phyloP scores from a whole-genome alignment of 2,113 vertebrate species.

The Eulacestoma nigropectus region DNA sequence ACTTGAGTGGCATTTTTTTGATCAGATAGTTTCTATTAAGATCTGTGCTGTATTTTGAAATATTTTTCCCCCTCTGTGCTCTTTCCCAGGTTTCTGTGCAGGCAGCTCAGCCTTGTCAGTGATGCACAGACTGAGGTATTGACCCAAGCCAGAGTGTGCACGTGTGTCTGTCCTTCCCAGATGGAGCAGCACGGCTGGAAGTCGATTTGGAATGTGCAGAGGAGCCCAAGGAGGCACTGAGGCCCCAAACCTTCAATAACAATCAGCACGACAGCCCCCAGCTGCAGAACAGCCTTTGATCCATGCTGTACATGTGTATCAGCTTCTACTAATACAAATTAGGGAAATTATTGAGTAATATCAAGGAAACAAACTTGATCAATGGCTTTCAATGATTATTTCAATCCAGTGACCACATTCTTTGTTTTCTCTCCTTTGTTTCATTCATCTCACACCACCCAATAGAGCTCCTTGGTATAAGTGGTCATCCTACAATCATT shows the following conservation, averaged over 20 bases:
- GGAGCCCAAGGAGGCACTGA: background rate
- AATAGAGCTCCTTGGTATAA: background rate
- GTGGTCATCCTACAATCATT: background rate
- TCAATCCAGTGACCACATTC: background rate
- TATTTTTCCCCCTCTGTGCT: background rate
- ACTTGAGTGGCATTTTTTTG: background rate
- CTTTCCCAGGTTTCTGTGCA: background rate
- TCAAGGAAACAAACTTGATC: background rate
- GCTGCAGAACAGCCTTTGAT: background rate
- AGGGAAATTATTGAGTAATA: background rate
- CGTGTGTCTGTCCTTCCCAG: background rate
- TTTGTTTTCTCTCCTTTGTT: background rate
- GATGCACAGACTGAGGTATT: too few species aligned
- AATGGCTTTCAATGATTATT: background rate
- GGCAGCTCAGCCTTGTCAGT: background rate
- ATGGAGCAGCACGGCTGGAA: background rate
- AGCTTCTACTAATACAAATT: background rate
- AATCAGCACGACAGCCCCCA: background rate
- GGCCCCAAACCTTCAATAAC: background rate
- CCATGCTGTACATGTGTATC: fast-evolving
- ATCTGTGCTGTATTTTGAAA: background rate
- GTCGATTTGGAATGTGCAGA: background rate
- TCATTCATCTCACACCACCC: background rate
- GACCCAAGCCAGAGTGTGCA: background rate
- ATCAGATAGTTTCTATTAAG: too few species aligned